Evolutionary conservation across 2,797 vertebrate species (phyloP), one percentile per base, ranked within the genome.

Genomic region (Onychomys torridus): DNA sequence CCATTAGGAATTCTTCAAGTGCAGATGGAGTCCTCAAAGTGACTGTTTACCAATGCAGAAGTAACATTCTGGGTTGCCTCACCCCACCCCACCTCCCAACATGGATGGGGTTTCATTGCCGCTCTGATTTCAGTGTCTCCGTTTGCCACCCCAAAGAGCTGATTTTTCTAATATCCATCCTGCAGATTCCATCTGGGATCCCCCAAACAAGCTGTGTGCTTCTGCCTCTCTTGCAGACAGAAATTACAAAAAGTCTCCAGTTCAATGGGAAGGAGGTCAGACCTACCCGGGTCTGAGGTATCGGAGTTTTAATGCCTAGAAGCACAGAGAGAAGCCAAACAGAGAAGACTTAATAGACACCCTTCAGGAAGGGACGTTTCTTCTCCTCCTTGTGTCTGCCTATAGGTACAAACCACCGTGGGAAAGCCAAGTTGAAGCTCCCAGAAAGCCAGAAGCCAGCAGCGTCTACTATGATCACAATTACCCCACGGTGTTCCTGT

Each of bases 161-260:
- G 81, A 85, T 96, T 97, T 97, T 96, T 97, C 97, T 97, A 97
- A 98, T 97, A 97, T 91, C 95, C 96, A 97, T 89, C 87, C 96
- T 96, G 97, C 95, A 96, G 90, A 97, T 94, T 96, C 97, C 97
- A 98, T 97, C 97, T 98, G 98, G 96, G 97, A 97, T 96, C 97
- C 96, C 96, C 96, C 96, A 97, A 92, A 95, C 97, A 97, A 97
- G 97, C 97, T 97, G 98, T 94, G 94, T 71, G 93, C 94, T 96
- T 96, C 93, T 97, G 95, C 78, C 69, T 97, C n/a, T 88, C 84
- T 95, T 63, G 17, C 86, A 97, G 71, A 73, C 94, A 90, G 52
- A 52, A 93, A 91, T 95, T 93, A 71, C 84, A 93, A 96, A 95
- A 92, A 85, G 76, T 85, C 95, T 93, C 65, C 52, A 61, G 19